Percentiles rank a stretch among this genome's conserved stretches.
These are phyloP conservation scores for Junco hyemalis DNA, from an alignment of 2,113 vertebrate genomes.

Conservation along the genomic window DNA sequence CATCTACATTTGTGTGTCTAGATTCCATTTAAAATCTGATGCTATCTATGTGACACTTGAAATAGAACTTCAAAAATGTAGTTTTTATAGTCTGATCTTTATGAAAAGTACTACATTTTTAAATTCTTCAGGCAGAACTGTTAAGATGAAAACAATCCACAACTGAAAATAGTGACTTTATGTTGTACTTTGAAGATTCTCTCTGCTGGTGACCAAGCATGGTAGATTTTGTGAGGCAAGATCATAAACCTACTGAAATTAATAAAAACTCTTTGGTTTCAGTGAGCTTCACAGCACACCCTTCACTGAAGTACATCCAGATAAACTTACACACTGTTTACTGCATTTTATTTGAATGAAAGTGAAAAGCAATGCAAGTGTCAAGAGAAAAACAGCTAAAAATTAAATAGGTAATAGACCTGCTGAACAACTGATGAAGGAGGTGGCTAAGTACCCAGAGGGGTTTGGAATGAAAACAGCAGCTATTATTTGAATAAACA, in stretches of 20 bases:
- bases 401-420: background rate
- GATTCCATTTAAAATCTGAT: background rate
- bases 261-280: background rate
- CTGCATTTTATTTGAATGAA: background rate
- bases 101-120: background rate
- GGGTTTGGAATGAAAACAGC: background rate
- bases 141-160: background rate
- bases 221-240: background rate
- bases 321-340: background rate
- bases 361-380: background rate
- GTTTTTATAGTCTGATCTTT: background rate
- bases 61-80: background rate
- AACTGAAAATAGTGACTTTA: background rate
- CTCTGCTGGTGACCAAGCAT: background rate
- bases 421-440: background rate
- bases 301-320: background rate
- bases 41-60: background rate
- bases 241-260: background rate
- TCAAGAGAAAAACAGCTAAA: background rate
- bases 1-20: background rate
- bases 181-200: background rate
- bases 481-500: background rate
- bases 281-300: background rate
- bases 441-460: background rate
- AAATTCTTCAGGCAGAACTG: background rate